Conservation (phyloP, 2,113 vertebrate species). For the Nothocercus nigrocapillus region DNA sequence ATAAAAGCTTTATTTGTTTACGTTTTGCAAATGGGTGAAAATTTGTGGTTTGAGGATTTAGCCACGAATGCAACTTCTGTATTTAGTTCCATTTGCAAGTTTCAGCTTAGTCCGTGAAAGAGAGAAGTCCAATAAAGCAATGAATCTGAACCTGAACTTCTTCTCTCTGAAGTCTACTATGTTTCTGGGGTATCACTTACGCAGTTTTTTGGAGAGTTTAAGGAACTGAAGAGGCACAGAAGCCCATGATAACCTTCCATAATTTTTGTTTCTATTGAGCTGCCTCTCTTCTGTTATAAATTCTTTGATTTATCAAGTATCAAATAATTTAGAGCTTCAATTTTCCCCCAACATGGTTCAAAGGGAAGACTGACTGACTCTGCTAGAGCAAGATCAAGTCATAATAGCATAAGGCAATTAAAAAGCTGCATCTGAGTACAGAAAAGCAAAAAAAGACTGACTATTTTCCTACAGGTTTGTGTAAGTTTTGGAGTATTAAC, state of each 20-base stretch:
- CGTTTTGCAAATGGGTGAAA: neutral
- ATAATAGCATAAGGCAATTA: neutral
- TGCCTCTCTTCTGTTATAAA: neutral
- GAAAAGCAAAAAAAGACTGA: neutral
- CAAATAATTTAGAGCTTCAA: neutral
- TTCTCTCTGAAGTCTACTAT: neutral
- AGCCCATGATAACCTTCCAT: neutral
- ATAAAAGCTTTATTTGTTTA: neutral
- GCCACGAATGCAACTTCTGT: neutral
- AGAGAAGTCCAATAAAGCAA: neutral
- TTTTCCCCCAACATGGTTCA: neutral
- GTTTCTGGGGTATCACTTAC: neutral
- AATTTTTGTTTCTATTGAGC: neutral
- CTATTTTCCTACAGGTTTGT: neutral
- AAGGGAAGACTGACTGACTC: neutral
- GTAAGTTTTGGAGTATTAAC: accelerated
- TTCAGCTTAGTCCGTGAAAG: neutral
- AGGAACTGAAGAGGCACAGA: neutral
- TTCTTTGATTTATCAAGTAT: neutral
- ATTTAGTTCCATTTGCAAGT: neutral
- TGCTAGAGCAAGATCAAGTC: neutral
- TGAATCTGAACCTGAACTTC: neutral
- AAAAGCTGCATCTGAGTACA: neutral
- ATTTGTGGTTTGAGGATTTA: neutral
- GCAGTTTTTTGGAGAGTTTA: neutral